Evolutionary conservation across 2,113 vertebrate species (phyloP).

Genomic region (Chlamydotis undulata): DNA sequence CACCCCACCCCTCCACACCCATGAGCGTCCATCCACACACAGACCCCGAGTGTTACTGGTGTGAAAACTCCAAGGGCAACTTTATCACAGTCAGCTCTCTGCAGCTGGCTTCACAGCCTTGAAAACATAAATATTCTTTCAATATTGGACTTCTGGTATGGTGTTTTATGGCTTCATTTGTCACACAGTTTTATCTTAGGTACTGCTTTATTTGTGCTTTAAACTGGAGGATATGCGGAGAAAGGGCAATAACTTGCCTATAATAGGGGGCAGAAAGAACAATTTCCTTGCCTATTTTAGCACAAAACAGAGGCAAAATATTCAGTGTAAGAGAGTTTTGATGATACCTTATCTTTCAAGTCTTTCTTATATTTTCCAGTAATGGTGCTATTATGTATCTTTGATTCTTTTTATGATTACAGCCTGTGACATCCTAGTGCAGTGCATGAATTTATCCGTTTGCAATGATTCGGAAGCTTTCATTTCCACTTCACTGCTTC

Average conservation of each 20-base stretch:
- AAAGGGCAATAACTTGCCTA: not conserved
- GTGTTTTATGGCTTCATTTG: conserved; percentile 58
- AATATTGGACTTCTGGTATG: not conserved
- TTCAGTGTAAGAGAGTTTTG: conserved; percentile 18
- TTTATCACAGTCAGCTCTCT: not conserved
- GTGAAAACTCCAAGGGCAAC: not conserved
- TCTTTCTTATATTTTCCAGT: conserved; percentile 31
- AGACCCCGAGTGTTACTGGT: not conserved
- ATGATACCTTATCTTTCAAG: conserved; percentile 36
- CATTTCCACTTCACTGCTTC: conserved; percentile 49
- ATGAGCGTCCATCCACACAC: not conserved
- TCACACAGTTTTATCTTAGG: conserved; percentile 36
- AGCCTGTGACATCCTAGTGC: conserved; percentile 15
- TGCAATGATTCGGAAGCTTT: conserved; percentile 42
- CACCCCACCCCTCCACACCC: too few species aligned
- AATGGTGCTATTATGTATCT: conserved; percentile 39
- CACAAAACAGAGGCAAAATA: conserved; percentile 24
- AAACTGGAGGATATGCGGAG: not conserved
- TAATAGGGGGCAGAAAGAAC: conserved; percentile 18
- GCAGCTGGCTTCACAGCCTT: not conserved
- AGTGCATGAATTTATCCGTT: conserved; percentile 32
- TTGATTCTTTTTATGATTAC: conserved; percentile 55
- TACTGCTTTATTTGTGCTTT: conserved; percentile 51
- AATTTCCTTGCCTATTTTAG: conserved; percentile 10
- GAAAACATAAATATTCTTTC: not conserved